Percentiles rank a stretch among this genome's conserved stretches.
These are phyloP conservation scores for Alcedo quadribrachys DNA, from an alignment of 2,797 vertebrate species.

Conservation along the genomic window DNA sequence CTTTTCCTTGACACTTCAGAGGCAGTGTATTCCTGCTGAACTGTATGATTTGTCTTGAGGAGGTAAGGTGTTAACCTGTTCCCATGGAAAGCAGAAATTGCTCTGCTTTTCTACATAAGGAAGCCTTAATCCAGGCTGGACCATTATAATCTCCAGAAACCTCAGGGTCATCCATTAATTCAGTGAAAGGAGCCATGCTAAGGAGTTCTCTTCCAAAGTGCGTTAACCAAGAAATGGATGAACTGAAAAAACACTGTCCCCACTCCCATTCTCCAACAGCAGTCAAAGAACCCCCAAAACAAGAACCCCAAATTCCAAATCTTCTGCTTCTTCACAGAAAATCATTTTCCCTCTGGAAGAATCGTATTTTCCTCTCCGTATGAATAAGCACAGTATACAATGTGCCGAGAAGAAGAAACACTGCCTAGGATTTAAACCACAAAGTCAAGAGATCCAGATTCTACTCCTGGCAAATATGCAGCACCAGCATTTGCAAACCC, in stretches of 20 bases:
- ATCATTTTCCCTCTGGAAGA: neutral
- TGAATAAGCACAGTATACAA: neutral
- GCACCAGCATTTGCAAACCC: conserved; percentile 30
- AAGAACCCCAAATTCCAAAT: neutral
- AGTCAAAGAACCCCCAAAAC: neutral
- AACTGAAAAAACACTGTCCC: neutral
- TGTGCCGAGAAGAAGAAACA: neutral
- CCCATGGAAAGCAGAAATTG: neutral
- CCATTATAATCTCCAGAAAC: neutral
- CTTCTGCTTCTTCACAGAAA: neutral
- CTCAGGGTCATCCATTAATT: neutral
- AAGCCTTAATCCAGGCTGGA: neutral
- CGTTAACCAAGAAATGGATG: neutral
- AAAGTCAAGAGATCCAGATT: conserved; percentile 25
- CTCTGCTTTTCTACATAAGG: neutral
- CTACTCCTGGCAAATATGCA: conserved; percentile 45
- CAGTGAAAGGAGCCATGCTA: neutral
- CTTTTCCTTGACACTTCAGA: neutral
- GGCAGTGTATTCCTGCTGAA: rapidly evolving
- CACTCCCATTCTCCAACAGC: neutral
- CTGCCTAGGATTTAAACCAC: conserved; percentile 43
- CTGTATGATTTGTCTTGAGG: neutral
- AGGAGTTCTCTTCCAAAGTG: neutral
- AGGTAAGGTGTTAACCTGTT: neutral
- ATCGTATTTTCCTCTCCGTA: neutral